Evolutionary conservation across 2,888 invertebrate species (phyloP).

Genomic region (Sminthurides aquaticus): DNA sequence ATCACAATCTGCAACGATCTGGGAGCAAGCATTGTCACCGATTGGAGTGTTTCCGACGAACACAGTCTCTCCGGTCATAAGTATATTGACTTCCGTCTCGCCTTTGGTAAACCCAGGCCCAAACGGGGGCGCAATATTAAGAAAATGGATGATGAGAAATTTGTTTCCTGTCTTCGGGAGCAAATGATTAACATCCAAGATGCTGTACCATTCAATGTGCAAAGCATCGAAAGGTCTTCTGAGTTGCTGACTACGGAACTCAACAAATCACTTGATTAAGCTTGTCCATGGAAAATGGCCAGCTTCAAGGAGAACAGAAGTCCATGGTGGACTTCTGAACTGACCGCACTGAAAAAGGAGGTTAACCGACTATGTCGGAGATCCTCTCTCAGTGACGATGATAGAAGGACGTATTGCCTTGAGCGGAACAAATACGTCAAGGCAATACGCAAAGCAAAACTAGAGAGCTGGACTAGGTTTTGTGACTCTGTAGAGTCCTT

Average conservation of each 20-base stretch:
- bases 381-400: neutral
- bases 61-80: slow-evolving; percentile 1
- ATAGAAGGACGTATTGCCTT: neutral
- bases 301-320: neutral
- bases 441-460: neutral
- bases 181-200: too few relatives aligned
- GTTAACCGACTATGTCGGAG: neutral
- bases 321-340: neutral
- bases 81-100: too few relatives aligned
- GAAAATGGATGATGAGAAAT: too few relatives aligned
- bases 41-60: slow-evolving; percentile 2
- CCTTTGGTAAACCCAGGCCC: too few relatives aligned
- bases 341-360: neutral
- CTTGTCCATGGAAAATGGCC: neutral
- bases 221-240: neutral
- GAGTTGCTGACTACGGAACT: neutral
- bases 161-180: too few relatives aligned
- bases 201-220: neutral
- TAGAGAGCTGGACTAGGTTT: neutral
- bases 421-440: neutral
- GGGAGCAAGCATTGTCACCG: neutral
- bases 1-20: slow-evolving; percentile 5
- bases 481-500: neutral
- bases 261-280: neutral
- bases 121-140: too few relatives aligned